These are phyloP conservation scores for Drosophila aff. DNA, from an alignment of 1,140 invertebrate genomes.

Conservation along the genomic window DNA sequence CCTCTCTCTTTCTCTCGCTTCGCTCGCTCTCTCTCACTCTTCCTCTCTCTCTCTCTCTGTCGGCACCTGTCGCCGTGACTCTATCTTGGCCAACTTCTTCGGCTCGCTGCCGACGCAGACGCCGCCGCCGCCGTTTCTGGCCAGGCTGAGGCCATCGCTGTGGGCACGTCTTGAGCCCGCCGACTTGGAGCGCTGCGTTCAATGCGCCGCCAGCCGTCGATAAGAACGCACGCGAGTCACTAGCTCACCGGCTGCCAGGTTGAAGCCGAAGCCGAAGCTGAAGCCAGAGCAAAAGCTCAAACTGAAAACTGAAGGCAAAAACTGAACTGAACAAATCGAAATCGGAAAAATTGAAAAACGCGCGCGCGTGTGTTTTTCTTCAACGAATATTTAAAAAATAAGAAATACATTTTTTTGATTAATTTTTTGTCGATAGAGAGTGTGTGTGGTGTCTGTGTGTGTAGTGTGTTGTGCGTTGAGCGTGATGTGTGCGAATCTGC, in stretches of 20 bases:
- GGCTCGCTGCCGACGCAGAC: constrained; percentile 34
- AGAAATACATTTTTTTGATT: constrained; percentile 15
- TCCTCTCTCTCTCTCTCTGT: constrained; percentile 10
- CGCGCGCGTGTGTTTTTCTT: constrained; percentile 51
- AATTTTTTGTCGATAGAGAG: constrained; percentile 17
- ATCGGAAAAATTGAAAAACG: constrained; percentile 24
- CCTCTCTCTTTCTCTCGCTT: neutral
- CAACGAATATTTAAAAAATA: neutral
- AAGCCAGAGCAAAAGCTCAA: neutral
- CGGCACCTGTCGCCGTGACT: constrained; percentile 71
- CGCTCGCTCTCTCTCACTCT: constrained; percentile 14
- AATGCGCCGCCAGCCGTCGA: constrained; percentile 77
- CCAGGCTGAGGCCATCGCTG: constrained; percentile 25
- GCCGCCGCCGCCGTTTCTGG: constrained; percentile 14
- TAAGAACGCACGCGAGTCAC: constrained; percentile 72
- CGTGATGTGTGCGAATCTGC: constrained; percentile 33
- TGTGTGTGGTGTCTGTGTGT: constrained; percentile 2
- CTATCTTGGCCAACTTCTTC: constrained; percentile 68
- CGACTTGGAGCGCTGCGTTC: constrained; percentile 39
- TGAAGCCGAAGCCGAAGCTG: neutral
- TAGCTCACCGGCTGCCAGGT: constrained; percentile 5
- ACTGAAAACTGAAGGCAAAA: neutral
- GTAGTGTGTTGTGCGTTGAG: neutral
- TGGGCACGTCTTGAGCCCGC: constrained; percentile 63
- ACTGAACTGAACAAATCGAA: constrained; percentile 8